phyloP scores from a whole-genome alignment of 2,113 vertebrate genomes.

The Gadus chalcogrammus region DNA sequence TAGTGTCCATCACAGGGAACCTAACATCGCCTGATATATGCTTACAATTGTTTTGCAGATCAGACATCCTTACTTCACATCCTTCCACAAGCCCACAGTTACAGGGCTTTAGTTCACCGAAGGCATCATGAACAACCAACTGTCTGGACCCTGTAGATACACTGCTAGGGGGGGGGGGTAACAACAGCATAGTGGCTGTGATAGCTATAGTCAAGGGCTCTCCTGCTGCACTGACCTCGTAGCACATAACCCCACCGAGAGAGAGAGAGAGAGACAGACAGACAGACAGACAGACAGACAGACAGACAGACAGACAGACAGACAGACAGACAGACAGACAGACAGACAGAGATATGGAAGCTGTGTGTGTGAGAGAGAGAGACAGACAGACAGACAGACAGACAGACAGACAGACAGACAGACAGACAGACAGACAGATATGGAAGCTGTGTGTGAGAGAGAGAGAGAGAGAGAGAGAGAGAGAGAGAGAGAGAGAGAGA shows the following conservation, averaged over 20 bases:
- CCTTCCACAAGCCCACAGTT: too few species aligned
- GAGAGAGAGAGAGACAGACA: neutral
- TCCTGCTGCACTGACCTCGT: constrained; percentile 17
- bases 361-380: too few species aligned
- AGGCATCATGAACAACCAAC: constrained; percentile 14
- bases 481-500: too few species aligned
- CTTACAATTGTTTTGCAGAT: neutral
- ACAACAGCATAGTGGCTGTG: constrained; percentile 32
- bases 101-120: too few species aligned
- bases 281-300: neutral
- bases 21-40: neutral
- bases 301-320: too few species aligned
- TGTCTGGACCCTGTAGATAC: constrained; percentile 11
- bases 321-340: too few species aligned
- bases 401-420: too few species aligned
- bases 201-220: constrained; percentile 49
- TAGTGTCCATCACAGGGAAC: neutral
- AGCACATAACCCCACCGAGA: constrained; percentile 6
- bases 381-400: neutral
- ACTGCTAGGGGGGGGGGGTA: constrained; percentile 1
- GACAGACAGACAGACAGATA: too few species aligned
- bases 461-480: neutral
- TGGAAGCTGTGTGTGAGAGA: too few species aligned
- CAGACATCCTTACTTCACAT: too few species aligned
- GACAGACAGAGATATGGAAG: too few species aligned